Evolutionary conservation across 2,113 vertebrate species (phyloP).

Genomic region (Agapornis roseicollis): DNA sequence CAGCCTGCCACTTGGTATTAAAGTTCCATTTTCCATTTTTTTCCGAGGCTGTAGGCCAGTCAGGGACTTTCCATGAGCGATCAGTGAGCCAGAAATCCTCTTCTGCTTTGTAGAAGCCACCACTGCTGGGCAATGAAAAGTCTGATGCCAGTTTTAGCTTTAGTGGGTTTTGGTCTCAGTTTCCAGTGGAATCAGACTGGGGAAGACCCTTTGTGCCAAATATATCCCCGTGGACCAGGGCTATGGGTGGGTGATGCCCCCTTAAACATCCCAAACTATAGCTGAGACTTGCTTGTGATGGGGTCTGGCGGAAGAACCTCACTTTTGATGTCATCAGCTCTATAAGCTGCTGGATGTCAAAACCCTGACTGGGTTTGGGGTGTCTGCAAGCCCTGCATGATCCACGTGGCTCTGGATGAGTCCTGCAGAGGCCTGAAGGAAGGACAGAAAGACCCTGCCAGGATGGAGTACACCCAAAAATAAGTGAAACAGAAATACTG

Average conservation of each 20-base stretch:
- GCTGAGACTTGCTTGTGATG: accelerated
- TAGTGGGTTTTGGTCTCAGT: neutral
- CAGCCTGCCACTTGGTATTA: conserved; percentile 45
- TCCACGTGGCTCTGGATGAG: neutral
- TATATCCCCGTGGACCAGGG: accelerated
- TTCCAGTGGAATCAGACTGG: neutral
- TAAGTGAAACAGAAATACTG: neutral
- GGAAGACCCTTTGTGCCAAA: neutral
- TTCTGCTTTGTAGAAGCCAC: neutral
- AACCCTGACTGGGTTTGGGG: neutral
- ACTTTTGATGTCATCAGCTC: neutral
- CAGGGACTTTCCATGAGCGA: conserved; percentile 45
- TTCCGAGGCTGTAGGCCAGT: neutral
- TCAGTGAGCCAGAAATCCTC: conserved; percentile 21
- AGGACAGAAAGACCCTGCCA: neutral
- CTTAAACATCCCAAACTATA: neutral
- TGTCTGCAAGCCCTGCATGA: neutral
- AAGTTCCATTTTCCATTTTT: conserved; percentile 19
- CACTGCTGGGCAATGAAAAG: neutral
- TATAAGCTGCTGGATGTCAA: neutral
- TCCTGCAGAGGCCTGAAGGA: neutral
- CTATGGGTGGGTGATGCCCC: neutral
- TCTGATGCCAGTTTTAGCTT: neutral
- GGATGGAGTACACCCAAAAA: neutral
- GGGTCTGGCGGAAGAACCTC: neutral